Conservation (phyloP, 2,797 vertebrate species). For the Sternotherus odoratus region DNA sequence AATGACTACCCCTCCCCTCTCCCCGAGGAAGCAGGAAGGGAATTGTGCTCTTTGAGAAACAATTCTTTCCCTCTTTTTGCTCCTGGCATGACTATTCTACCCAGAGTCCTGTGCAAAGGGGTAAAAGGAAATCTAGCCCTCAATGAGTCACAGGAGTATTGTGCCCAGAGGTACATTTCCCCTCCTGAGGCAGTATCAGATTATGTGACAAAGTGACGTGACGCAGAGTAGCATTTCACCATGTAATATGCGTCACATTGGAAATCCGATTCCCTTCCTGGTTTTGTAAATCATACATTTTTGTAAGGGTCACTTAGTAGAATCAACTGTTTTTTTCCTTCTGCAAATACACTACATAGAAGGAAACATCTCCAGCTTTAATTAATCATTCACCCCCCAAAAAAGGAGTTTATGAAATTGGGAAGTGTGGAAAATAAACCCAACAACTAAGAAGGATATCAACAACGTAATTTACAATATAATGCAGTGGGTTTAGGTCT, state of each 20-base stretch:
- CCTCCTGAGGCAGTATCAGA: not conserved
- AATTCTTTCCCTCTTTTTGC: not conserved
- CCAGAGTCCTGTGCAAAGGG: slow-evolving; percentile 17
- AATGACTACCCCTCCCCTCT: not conserved
- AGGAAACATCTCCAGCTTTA: not conserved
- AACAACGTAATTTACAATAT: not conserved
- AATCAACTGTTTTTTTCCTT: not conserved
- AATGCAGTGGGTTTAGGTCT: not conserved
- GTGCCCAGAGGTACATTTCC: not conserved
- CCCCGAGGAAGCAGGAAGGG: not conserved
- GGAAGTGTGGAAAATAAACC: not conserved
- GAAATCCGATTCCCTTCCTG: slow-evolving; percentile 50
- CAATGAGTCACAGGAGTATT: slow-evolving; percentile 27
- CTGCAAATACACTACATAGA: not conserved
- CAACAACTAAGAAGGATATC: not conserved
- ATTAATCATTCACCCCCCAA: not conserved
- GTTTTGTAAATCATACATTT: not conserved
- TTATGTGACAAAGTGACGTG: not conserved
- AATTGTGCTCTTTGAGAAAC: not conserved
- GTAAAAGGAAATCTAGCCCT: not conserved
- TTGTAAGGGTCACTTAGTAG: not conserved
- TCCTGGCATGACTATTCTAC: slow-evolving; percentile 24
- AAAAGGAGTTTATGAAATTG: not conserved
- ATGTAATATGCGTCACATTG: not conserved
- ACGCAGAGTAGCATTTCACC: not conserved